Evolutionary conservation across 2,113 vertebrate species (phyloP).

Genomic region (Colius striatus): DNA sequence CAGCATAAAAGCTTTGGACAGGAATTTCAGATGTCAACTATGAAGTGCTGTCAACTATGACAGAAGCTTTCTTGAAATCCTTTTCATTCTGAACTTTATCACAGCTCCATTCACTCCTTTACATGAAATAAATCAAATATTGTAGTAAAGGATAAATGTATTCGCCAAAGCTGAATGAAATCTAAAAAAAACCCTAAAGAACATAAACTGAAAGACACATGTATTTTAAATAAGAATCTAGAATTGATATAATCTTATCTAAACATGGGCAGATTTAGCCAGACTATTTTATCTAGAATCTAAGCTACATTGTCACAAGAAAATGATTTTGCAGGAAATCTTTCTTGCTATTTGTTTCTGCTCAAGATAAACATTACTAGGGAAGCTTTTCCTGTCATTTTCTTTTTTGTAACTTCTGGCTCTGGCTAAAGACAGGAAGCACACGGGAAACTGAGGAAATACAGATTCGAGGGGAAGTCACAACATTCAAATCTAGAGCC

Average conservation of each 20-base stretch:
- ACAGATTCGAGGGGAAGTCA: neutral
- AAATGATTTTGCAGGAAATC: conserved; percentile 15
- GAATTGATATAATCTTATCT: neutral
- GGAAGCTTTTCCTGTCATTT: conserved; percentile 21
- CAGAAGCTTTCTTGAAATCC: neutral
- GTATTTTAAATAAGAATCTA: neutral
- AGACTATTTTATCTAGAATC: neutral
- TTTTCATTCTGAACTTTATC: neutral
- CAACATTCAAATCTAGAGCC: neutral
- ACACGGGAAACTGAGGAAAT: neutral
- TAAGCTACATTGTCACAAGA: neutral
- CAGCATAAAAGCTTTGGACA: neutral
- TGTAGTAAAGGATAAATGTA: neutral
- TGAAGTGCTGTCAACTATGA: neutral
- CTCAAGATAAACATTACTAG: conserved; percentile 1
- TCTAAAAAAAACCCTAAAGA: neutral
- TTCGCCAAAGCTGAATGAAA: neutral
- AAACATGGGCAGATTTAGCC: neutral
- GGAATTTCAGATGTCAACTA: neutral
- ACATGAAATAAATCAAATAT: neutral
- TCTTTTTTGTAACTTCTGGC: neutral
- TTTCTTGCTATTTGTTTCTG: neutral
- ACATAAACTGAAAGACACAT: neutral
- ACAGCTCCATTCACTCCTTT: neutral
- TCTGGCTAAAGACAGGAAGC: conserved; percentile 1